These are phyloP conservation scores for Gorsachius magnificus DNA, from an alignment of 2,797 vertebrate species.

Conservation along the genomic window DNA sequence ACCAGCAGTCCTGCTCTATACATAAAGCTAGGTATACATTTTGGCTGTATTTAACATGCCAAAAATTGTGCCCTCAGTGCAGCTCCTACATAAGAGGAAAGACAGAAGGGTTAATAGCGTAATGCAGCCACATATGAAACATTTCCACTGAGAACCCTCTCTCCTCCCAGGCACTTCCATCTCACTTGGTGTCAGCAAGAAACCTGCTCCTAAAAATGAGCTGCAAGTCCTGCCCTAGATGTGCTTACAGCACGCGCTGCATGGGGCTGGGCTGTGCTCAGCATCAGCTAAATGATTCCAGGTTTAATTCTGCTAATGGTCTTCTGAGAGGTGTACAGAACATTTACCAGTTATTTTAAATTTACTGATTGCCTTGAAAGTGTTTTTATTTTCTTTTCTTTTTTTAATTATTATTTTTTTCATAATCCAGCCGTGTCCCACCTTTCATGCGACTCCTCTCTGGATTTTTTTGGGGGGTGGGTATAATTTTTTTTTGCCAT, in stretches of 20 bases:
- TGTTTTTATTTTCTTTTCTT: neutral
- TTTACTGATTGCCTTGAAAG: neutral
- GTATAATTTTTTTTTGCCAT: neutral
- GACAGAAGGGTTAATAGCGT: neutral
- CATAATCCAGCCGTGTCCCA: neutral
- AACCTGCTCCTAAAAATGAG: neutral
- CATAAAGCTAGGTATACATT: neutral
- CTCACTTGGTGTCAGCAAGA: neutral
- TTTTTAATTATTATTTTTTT: neutral
- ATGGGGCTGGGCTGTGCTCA: neutral
- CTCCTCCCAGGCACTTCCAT: neutral
- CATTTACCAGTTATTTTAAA: neutral
- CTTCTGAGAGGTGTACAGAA: neutral
- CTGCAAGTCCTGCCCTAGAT: neutral
- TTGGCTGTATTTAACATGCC: neutral
- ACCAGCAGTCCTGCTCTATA: neutral
- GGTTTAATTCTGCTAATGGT: neutral
- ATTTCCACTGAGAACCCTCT: neutral
- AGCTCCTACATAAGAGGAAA: neutral
- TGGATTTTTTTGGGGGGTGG: accelerated
- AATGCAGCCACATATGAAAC: neutral
- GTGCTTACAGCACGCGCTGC: neutral
- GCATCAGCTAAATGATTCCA: neutral
- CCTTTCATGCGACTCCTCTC: neutral
- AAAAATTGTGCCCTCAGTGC: neutral